phyloP scores from a whole-genome alignment of 1,140 invertebrate genomes.

The Lepidostoma basale region DNA sequence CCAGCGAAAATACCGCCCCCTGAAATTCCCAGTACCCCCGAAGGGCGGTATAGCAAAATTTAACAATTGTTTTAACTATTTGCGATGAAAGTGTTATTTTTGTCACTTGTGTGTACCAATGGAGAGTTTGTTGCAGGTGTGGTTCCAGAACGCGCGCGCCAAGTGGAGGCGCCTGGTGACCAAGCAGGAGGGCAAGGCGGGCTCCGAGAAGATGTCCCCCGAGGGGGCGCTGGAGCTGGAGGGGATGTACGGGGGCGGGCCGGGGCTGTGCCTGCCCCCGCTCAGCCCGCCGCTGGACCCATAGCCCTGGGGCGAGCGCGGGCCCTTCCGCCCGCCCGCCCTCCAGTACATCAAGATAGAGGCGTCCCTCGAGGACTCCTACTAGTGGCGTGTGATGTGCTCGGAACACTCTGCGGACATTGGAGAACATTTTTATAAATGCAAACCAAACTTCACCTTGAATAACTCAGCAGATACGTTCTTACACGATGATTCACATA shows the following conservation, averaged over 20 bases:
- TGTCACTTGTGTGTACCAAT: too few relatives aligned
- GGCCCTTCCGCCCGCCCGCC: background rate
- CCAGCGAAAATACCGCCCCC: too few relatives aligned
- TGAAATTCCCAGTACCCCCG: too few relatives aligned
- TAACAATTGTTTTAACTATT: too few relatives aligned
- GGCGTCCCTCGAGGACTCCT: background rate
- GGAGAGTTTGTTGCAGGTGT: constrained; percentile 92
- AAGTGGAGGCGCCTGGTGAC: constrained; percentile 95
- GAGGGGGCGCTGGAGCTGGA: constrained; percentile 65
- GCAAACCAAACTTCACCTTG: too few relatives aligned
- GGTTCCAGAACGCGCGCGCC: constrained; percentile 98
- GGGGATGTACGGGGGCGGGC: constrained; percentile 60
- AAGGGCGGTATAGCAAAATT: too few relatives aligned
- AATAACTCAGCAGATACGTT: background rate
- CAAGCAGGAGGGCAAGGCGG: constrained; percentile 77
- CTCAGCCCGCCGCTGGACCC: constrained; percentile 59
- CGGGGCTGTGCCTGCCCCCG: constrained; percentile 58
- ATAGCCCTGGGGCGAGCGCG: constrained; percentile 45
- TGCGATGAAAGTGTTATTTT: too few relatives aligned
- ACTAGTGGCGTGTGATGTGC: background rate
- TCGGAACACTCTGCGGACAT: too few relatives aligned
- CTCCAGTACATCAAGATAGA: constrained; percentile 1
- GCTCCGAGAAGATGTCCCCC: constrained; percentile 67
- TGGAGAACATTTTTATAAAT: too few relatives aligned
- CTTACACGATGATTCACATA: too few relatives aligned